Base-by-base conservation (phyloP, 2,888 invertebrate genomes). In the Tetranychus piercei region DNA sequence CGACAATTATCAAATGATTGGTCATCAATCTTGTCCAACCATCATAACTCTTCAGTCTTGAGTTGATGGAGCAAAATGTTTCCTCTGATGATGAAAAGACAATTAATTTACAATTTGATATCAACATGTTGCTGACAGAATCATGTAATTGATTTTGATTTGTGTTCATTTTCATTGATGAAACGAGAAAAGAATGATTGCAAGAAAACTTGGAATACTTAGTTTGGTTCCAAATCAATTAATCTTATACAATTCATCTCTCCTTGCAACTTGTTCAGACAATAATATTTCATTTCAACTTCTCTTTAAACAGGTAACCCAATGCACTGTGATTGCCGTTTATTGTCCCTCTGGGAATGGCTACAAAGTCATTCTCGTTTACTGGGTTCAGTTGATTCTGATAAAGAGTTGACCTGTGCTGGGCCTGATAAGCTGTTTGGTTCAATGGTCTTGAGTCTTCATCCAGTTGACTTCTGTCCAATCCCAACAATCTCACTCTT, bases 341-440 rank as follows among this genome's bases (percentile, higher is more conserved):
- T 92, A 76, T 90, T 92, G 83, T 90, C 91, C 82, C 86, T 92
- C 72, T 92, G 94, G 91, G 90, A 89, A 84, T 94, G 93, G 94
- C 86, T 94, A 81, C 86, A 90, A 81, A 90, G 91, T 82, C 91
- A 94, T 84, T 87, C 88, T 80, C 91, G 92, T 84, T 86, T 89
- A 76, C 84, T 89, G 44, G 73, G 23, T 5, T 70, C 64, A 55
- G 71, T 72, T 74, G 65, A 72, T 74, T 86, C 86, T 78, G 85
- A 86, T 79, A 87, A 87, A n/a, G 77, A 78, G 2, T 76, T 78
- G 67, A 73, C 76, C 18, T 93, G 93, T 83, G 90, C 91, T 82
- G 88, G 90, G 80, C 92, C 92, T 0, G 88, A 89, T 77, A 89
- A 90, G 82, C 86, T 92, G 77, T 87, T 88, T 77, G 90, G 91